These are phyloP conservation scores for Noctua pronuba DNA, from an alignment of 2,888 invertebrate genomes.

Conservation along the genomic window DNA sequence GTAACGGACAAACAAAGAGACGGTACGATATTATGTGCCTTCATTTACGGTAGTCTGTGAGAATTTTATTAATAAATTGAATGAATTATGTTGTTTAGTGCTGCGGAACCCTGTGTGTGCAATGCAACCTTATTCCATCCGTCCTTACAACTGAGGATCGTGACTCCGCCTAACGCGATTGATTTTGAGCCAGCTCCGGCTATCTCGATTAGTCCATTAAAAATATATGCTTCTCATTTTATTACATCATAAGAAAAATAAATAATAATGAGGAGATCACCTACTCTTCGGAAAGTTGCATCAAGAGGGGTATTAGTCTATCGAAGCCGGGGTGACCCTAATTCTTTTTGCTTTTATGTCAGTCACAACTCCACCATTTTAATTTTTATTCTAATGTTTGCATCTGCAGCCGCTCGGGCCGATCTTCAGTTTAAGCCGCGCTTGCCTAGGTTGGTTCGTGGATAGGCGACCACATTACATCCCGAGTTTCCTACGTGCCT, in stretches of 20 bases:
- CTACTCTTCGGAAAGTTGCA: neutral
- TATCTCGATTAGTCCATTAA: no score
- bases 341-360: neutral
- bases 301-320: neutral
- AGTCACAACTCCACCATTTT: neutral
- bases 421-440: neutral
- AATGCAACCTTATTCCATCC: neutral
- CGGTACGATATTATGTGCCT: neutral
- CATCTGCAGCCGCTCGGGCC: no score
- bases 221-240: no score
- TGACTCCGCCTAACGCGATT: no score
- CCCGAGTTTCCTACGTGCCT: no score
- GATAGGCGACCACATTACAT: neutral
- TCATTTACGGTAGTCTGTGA: neutral
- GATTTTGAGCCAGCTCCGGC: no score
- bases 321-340: no score
- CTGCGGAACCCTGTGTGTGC: no score
- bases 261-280: neutral
- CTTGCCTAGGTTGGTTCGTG: neutral
- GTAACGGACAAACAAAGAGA: neutral
- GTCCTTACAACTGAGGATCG: neutral
- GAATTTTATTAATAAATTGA: no score
- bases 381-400: neutral
- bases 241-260: neutral
- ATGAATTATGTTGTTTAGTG: no score